Base-by-base conservation (phyloP, 2,113 vertebrate species). In the Serilophus lunatus region DNA sequence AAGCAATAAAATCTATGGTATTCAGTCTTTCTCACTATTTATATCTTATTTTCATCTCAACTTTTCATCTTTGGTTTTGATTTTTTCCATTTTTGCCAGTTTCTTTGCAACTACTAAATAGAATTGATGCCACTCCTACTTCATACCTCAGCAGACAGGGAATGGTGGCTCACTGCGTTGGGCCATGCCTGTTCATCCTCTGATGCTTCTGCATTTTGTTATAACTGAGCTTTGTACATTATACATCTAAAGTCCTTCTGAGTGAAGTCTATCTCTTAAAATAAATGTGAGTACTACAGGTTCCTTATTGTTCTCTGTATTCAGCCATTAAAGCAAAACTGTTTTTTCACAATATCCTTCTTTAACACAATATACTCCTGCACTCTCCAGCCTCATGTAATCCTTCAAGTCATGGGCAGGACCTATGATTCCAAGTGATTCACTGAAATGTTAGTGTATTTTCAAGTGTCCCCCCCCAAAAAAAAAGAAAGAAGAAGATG, bases 111-210 rank as follows among this genome's bases (percentile, higher is more conserved):
- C 17, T 29, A n/a, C 22, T 54, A 16, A 72, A 25, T 16, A 66
- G 45, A 85, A 89, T 53, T 0, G 3, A 22, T 80, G 75, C 59
- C 26, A 24, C 7, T 76, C 53, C 19, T 82, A 11, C 49, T 64
- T 91, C 70, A 29, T 70, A 93, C 54, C 54, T 92, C 74, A 87
- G 81, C 81, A 53, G 40, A 31, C 20, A 53, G 50, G 70, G 57
- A 40, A 22, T 10, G 71, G 26, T 68, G 86, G 47, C 47, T 63
- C 44, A 13, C 16, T 0, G 0, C 0, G 2, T 6, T 49, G n/a
- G 45, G 42, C 42, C 3, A 2, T 42, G 45, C 11, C 35, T 66
- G 1, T 68, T 49, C 40, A 75, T 19, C 24, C 65, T 81, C 72
- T 71, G 15, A 33, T 63, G 68, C 56, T 36, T 56, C 4, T 33